Percentiles rank a stretch among this genome's conserved stretches.
These are phyloP conservation scores for Cryptocephalus moraei DNA, from an alignment of 2,888 invertebrate species.

Conservation along the genomic window DNA sequence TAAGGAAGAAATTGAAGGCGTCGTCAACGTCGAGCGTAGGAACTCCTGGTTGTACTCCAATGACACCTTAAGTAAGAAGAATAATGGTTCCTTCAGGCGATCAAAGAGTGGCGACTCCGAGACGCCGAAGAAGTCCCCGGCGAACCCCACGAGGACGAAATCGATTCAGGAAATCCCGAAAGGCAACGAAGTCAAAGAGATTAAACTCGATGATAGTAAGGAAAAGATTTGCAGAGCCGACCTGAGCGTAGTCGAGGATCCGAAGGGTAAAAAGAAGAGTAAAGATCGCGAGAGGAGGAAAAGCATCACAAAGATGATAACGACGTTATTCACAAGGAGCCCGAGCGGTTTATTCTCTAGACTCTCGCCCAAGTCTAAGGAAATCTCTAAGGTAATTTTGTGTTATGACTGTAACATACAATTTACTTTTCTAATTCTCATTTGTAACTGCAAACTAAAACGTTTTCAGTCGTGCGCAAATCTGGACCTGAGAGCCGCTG, in stretches of 20 bases:
- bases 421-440: neutral
- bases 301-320: slow-evolving; percentile 75
- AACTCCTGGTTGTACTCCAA: slow-evolving; percentile 30
- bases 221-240: slow-evolving; percentile 34
- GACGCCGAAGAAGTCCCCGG: neutral
- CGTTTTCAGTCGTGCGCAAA: slow-evolving; percentile 52
- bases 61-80: slow-evolving; percentile 28
- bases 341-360: slow-evolving; percentile 33
- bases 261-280: slow-evolving; percentile 37
- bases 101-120: slow-evolving; percentile 30
- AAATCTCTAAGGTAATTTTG: slow-evolving; percentile 49
- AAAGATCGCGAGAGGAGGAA: slow-evolving; percentile 65
- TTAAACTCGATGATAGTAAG: slow-evolving; percentile 6
- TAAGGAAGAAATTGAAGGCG: slow-evolving; percentile 15
- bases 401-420: slow-evolving; percentile 6
- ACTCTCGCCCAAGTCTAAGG: slow-evolving; percentile 51
- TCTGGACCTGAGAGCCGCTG: slow-evolving; percentile 37
- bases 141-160: slow-evolving; percentile 22
- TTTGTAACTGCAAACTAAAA: neutral
- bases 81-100: slow-evolving; percentile 26
- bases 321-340: slow-evolving; percentile 68
- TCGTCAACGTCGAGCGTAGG: slow-evolving; percentile 27
- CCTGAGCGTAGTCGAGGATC: slow-evolving; percentile 32
- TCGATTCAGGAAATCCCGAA: slow-evolving; percentile 27
- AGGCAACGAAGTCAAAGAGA: slow-evolving; percentile 3